Evolutionary conservation across 2,113 vertebrate genomes (phyloP).

Genomic region (Dicentrarchus labrax): DNA sequence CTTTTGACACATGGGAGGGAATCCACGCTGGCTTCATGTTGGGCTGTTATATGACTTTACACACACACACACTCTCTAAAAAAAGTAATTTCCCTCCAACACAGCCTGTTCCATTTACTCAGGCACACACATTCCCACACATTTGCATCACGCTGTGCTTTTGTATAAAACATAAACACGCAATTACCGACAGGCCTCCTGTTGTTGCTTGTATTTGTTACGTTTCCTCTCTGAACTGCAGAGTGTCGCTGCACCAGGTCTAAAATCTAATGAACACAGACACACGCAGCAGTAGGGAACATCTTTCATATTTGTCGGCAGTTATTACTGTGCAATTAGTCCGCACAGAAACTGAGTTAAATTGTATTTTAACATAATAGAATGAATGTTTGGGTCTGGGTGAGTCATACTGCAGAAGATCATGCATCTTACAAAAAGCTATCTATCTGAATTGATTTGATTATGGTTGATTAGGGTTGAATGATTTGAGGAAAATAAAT

Average conservation of each 20-base stretch:
- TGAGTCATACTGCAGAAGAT: slow-evolving; percentile 2
- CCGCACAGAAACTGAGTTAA: not conserved
- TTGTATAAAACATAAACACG: slow-evolving; percentile 69
- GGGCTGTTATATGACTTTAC: slow-evolving; percentile 31
- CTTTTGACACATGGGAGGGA: slow-evolving; percentile 41
- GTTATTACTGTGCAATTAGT: slow-evolving; percentile 53
- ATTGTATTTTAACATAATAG: slow-evolving; percentile 5
- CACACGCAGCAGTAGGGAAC: slow-evolving; percentile 24
- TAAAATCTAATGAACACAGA: slow-evolving; percentile 50
- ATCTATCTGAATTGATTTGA: too few species aligned
- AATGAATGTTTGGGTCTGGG: not conserved
- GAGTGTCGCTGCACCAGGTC: not conserved
- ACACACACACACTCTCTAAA: slow-evolving; percentile 13
- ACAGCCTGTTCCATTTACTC: slow-evolving; percentile 18
- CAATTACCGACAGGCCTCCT: slow-evolving; percentile 60
- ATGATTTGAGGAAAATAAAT: too few species aligned
- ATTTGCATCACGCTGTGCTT: slow-evolving; percentile 67
- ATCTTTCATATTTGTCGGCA: slow-evolving; percentile 33
- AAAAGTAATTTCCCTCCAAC: slow-evolving; percentile 20
- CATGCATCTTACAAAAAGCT: not conserved
- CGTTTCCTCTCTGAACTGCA: slow-evolving; percentile 36
- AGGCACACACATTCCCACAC: slow-evolving; percentile 44
- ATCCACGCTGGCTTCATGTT: slow-evolving; percentile 36
- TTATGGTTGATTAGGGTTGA: too few species aligned
- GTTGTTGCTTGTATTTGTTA: slow-evolving; percentile 43